phyloP scores from a whole-genome alignment of 2,888 invertebrate species.

The Candidula unifasciata region DNA sequence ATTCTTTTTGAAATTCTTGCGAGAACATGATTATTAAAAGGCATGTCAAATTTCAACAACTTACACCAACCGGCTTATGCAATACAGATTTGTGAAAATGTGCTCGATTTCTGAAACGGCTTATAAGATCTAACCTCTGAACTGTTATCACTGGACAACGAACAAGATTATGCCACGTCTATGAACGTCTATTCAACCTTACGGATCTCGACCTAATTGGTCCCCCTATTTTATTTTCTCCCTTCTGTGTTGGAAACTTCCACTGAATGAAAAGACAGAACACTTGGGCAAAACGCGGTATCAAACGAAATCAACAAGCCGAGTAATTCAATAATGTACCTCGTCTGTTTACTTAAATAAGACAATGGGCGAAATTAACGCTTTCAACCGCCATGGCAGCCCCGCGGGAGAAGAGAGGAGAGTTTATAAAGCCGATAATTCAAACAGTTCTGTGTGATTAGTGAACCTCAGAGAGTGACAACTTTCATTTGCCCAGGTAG shows the following conservation, averaged over 20 bases:
- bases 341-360: constrained; percentile 6
- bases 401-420: neutral
- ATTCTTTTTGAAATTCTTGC: no score
- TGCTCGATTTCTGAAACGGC: no score
- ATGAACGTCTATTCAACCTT: neutral
- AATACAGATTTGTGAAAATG: no score
- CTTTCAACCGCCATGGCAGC: constrained; percentile 17
- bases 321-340: constrained; percentile 37
- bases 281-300: neutral
- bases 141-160: neutral
- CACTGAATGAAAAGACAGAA: constrained; percentile 5
- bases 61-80: no score
- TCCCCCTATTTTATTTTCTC: neutral
- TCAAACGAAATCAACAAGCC: constrained; percentile 35
- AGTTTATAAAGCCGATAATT: constrained; percentile 34
- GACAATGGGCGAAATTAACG: constrained; percentile 33
- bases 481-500: constrained; percentile 20
- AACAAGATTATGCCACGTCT: neutral
- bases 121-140: neutral
- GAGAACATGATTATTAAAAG: no score
- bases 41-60: no score
- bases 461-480: neutral
- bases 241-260: neutral
- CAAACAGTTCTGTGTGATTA: constrained; percentile 27
- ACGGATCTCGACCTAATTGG: neutral